Conservation (phyloP, 1,140 invertebrate species). For the Anthonomus grandis region DNA sequence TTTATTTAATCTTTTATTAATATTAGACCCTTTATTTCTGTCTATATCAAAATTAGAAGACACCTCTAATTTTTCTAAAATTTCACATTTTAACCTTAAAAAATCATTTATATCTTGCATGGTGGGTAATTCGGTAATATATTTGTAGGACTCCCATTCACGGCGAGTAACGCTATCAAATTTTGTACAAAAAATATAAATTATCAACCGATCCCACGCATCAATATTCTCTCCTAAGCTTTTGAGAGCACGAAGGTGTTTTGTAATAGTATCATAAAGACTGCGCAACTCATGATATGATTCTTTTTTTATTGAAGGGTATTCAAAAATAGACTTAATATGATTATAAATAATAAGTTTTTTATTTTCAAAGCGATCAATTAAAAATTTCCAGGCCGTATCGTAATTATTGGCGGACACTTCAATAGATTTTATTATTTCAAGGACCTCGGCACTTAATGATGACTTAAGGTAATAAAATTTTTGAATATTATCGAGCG, state of each 20-base stretch:
- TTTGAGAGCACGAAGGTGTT: neutral
- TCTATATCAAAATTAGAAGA: neutral
- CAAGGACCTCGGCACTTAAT: neutral
- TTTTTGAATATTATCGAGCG: conserved; percentile 5
- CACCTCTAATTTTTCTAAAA: conserved; percentile 9
- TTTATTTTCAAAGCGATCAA: conserved; percentile 11
- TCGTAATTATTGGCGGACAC: conserved; percentile 4
- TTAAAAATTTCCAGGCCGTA: neutral
- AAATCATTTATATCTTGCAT: conserved; percentile 1
- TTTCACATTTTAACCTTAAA: neutral
- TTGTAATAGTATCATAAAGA: neutral
- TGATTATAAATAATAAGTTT: conserved; percentile 2
- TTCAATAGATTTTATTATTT: neutral
- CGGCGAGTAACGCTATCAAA: neutral
- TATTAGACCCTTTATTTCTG: neutral
- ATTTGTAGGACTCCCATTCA: conserved; percentile 6
- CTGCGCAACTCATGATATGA: neutral
- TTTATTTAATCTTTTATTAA: neutral
- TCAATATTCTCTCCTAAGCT: neutral
- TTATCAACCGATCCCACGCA: conserved; percentile 1
- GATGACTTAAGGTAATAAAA: conserved; percentile 7
- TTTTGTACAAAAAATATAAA: conserved; percentile 8
- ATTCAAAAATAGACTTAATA: conserved; percentile 6
- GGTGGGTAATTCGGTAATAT: neutral
- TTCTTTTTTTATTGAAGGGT: neutral